Conservation (phyloP, 1,140 invertebrate genomes). For the Portunus trituberculatus region DNA sequence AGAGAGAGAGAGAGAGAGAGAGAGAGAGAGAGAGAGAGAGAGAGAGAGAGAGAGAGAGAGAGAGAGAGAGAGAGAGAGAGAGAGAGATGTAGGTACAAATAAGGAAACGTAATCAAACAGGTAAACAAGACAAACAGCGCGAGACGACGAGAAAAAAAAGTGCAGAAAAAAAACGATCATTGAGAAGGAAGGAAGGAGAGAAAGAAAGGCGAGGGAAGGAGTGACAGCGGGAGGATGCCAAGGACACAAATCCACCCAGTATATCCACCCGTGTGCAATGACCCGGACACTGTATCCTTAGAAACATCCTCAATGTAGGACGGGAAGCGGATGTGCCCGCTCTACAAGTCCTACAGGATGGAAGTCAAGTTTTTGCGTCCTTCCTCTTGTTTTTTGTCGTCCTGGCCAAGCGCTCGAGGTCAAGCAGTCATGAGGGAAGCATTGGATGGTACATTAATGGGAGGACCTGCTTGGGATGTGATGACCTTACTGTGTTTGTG, state of each 20-base stretch:
- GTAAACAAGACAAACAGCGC: neutral
- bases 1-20: conserved; percentile 9
- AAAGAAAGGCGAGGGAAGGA: too few species aligned
- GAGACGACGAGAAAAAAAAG: neutral
- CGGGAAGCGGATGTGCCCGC: neutral
- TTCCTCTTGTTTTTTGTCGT: neutral
- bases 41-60: conserved; percentile 1
- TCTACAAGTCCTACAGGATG: neutral
- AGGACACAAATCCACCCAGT: neutral
- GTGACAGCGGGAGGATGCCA: neutral
- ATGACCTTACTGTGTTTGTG: neutral
- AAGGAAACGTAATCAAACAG: neutral
- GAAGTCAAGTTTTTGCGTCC: neutral
- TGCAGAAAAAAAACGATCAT: neutral
- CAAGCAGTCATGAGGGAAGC: neutral
- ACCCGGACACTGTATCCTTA: neutral
- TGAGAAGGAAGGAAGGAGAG: too few species aligned
- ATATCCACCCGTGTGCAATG: neutral
- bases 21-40: too few species aligned
- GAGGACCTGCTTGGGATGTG: neutral
- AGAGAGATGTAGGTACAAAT: neutral
- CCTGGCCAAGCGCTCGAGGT: too few species aligned
- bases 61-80: neutral
- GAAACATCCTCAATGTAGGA: neutral
- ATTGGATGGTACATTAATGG: neutral